Conservation (phyloP, 2,113 vertebrate genomes). For the Cyanistes caeruleus region DNA sequence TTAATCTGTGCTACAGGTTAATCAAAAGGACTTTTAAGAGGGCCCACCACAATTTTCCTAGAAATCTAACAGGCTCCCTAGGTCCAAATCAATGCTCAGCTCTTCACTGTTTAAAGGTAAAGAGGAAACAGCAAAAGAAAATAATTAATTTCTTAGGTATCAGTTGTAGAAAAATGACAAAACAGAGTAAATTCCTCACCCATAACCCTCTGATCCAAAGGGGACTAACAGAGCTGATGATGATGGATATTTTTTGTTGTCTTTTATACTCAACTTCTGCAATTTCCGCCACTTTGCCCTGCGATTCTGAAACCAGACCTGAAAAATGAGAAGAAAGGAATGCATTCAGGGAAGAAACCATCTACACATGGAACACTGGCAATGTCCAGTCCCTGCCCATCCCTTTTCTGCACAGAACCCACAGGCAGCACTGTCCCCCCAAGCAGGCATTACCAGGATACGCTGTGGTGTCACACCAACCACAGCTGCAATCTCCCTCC, state of each 20-base stretch:
- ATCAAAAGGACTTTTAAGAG: background rate
- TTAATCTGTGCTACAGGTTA: background rate
- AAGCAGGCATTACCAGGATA: constrained; percentile 84
- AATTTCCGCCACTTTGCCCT: constrained; percentile 91
- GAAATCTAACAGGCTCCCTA: background rate
- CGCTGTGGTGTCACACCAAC: constrained; percentile 92
- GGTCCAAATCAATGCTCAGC: background rate
- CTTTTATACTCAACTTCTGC: constrained; percentile 74
- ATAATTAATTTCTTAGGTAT: background rate
- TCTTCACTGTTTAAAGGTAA: background rate
- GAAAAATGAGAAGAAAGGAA: background rate
- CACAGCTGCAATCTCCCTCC: constrained; percentile 83
- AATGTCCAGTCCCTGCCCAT: background rate
- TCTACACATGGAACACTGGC: background rate
- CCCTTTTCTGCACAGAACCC: background rate
- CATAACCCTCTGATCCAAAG: background rate
- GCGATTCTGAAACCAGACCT: constrained; percentile 99
- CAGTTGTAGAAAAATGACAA: background rate
- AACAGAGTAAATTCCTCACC: constrained; percentile 1
- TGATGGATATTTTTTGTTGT: constrained; percentile 1
- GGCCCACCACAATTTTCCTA: background rate
- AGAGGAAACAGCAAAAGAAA: background rate
- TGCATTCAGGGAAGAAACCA: background rate
- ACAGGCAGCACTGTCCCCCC: background rate
- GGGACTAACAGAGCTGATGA: background rate